Conservation (phyloP, 2,113 vertebrate species). For the Plectropomus leopardus region DNA sequence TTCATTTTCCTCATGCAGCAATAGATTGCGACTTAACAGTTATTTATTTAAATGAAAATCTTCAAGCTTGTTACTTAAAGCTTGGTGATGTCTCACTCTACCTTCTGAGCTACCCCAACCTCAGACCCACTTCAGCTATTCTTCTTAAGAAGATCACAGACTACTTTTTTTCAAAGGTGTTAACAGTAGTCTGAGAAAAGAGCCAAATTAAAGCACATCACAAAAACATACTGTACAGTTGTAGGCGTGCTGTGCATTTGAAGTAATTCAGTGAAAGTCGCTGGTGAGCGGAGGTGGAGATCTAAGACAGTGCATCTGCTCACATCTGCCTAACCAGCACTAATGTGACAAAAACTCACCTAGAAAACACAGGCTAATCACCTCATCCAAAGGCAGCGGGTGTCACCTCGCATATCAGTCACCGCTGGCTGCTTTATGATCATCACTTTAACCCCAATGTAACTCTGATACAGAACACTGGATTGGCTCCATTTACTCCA, state of each 20-base stretch:
- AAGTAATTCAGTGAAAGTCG: constrained; percentile 41
- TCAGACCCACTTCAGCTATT: constrained; percentile 7
- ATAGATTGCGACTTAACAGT: too few species aligned
- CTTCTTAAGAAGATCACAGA: constrained; percentile 20
- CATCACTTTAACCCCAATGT: constrained; percentile 73
- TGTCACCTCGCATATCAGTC: constrained; percentile 76
- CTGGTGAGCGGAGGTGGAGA: constrained; percentile 55
- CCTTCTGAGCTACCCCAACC: not conserved
- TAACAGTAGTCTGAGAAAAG: constrained; percentile 39
- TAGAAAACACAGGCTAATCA: constrained; percentile 73
- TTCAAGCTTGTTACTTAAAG: not conserved
- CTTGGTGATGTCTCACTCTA: not conserved
- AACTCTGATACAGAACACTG: constrained; percentile 70
- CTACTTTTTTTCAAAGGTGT: constrained; percentile 26
- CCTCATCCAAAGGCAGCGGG: constrained; percentile 65
- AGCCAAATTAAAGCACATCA: constrained; percentile 44
- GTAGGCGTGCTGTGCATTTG: constrained; percentile 30
- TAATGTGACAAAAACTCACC: constrained; percentile 75
- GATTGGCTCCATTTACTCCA: constrained; percentile 73
- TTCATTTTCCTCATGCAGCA: too few species aligned
- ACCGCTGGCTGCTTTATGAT: constrained; percentile 76
- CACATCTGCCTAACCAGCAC: constrained; percentile 66
- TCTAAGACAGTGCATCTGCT: constrained; percentile 66
- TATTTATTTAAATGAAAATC: too few species aligned
- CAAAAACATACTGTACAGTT: constrained; percentile 18